Conservation (phyloP, 2,888 invertebrate genomes). For the Torymus auratus region DNA sequence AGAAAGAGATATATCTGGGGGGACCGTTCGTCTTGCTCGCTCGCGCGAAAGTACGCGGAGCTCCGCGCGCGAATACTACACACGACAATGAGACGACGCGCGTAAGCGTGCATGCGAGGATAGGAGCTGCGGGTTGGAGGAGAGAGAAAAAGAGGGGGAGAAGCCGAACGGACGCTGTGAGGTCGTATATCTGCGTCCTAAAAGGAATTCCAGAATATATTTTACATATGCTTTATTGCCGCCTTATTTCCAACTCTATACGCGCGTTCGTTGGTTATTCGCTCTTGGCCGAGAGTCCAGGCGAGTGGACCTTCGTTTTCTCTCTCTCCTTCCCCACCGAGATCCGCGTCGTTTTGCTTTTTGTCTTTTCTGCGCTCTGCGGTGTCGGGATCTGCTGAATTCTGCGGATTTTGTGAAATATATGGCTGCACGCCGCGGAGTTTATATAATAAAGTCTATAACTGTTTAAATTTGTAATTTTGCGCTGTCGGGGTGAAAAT, state of each 20-base stretch:
- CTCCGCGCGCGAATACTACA: slow-evolving; percentile 29
- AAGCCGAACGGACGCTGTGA: slow-evolving; percentile 37
- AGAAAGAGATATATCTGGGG: slow-evolving; percentile 58
- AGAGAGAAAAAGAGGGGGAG: slow-evolving; percentile 41
- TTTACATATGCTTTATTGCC: slow-evolving; percentile 77
- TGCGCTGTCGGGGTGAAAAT: too few species aligned
- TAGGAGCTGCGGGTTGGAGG: not conserved
- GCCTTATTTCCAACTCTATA: slow-evolving; percentile 74
- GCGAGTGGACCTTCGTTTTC: slow-evolving; percentile 45
- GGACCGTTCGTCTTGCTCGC: slow-evolving; percentile 70
- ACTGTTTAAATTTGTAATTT: too few species aligned
- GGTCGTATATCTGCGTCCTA: slow-evolving; percentile 75
- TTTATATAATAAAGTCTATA: too few species aligned
- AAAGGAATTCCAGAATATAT: slow-evolving; percentile 77
- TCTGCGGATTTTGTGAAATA: not conserved
- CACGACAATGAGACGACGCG: slow-evolving; percentile 51
- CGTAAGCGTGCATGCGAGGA: not conserved
- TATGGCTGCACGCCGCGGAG: too few species aligned
- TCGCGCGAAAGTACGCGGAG: slow-evolving; percentile 61
- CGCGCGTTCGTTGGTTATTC: slow-evolving; percentile 23
- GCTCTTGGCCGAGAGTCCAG: slow-evolving; percentile 44
- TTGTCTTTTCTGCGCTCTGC: not conserved
- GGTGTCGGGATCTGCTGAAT: not conserved
- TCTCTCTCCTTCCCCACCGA: not conserved
- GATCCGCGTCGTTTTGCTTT: slow-evolving; percentile 3